phyloP scores from a whole-genome alignment of 2,113 vertebrate species.

The Capricornis sumatraensis region DNA sequence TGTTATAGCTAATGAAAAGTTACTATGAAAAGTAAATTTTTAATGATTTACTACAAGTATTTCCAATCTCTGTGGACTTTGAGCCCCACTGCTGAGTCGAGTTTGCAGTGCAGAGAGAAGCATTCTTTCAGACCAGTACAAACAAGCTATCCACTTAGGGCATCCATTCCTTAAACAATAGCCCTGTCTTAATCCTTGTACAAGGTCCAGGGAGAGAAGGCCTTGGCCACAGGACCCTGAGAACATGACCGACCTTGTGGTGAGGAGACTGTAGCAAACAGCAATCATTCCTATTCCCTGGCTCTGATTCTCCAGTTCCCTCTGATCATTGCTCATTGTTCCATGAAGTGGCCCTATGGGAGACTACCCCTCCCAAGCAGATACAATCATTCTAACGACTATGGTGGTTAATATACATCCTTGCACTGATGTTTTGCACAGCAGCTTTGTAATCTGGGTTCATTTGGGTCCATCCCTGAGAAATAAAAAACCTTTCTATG shows the following conservation, averaged over 20 bases:
- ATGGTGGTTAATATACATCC: neutral
- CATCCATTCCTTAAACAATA: neutral
- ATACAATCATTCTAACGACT: neutral
- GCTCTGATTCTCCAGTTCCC: neutral
- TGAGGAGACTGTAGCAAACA: neutral
- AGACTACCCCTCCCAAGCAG: no score
- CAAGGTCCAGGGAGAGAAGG: neutral
- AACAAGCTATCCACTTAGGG: neutral
- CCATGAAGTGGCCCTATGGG: neutral
- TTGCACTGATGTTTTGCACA: neutral
- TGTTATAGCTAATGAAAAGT: conserved; percentile 72
- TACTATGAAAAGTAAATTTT: conserved; percentile 69
- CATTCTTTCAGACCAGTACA: neutral
- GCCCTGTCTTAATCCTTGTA: neutral
- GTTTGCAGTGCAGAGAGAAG: conserved; percentile 25
- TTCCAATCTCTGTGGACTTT: neutral
- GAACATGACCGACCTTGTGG: neutral
- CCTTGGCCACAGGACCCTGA: neutral
- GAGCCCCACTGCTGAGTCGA: neutral
- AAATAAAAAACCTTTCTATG: neutral
- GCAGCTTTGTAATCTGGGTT: neutral
- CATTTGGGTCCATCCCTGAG: neutral
- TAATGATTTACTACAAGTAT: conserved; percentile 75
- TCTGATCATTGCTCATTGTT: neutral
- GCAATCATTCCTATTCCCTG: neutral